Base-by-base conservation (phyloP, 2,797 vertebrate species). In the Diglossa cyanea region DNA sequence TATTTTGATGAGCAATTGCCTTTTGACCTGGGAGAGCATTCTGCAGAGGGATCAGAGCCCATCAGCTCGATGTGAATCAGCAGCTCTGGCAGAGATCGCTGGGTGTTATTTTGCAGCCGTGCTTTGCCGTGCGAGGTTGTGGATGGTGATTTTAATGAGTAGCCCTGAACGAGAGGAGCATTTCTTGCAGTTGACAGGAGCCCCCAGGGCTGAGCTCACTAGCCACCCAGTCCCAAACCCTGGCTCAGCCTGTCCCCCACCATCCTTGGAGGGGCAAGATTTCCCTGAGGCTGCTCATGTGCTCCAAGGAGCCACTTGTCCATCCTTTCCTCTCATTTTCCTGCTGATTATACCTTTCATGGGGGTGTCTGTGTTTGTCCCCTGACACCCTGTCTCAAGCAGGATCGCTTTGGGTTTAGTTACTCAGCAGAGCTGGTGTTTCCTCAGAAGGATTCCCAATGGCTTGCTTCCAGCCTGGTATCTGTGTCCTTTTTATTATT, bases 1-100 rank as follows among this genome's bases (percentile, higher is more conserved):
- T 93, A 93, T 82, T 93, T 82, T 10, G 24, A 93, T 88, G 67
- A 85, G 26, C 3, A 3, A n/a, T 53, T 86, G 68, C 68, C 60
- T 86, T 45, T 82, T 88, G 85, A 90, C 87, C 81, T 66, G 78
- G 74, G 91, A 84, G 71, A 75, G 28, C 0, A 0, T 81, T 85
- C 87, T 82, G 57, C 68, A 13, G 51, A 25, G 0, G 0, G 40
- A 51, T 75, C 71, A 73, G 54, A 45, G 8, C 40, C 82, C 48
- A 17, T 60, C 82, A 74, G 76, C 42, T 0, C 60, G 63, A 86
- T 1, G 3, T 48, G 79, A 35, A 40, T 33, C 4, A 6, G 67
- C 90, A 94, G 82, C 85, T 70, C 72, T 3, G 0, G 8, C 54
- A 66, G 47, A 21, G 35, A 3, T 37, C 5, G 1, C 62, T 3